A percentile compares a stretch with the other conserved stretches of the same genome.
Conservation (phyloP, 23 tunicate genomes). For the Oikopleura dioica region DNA sequence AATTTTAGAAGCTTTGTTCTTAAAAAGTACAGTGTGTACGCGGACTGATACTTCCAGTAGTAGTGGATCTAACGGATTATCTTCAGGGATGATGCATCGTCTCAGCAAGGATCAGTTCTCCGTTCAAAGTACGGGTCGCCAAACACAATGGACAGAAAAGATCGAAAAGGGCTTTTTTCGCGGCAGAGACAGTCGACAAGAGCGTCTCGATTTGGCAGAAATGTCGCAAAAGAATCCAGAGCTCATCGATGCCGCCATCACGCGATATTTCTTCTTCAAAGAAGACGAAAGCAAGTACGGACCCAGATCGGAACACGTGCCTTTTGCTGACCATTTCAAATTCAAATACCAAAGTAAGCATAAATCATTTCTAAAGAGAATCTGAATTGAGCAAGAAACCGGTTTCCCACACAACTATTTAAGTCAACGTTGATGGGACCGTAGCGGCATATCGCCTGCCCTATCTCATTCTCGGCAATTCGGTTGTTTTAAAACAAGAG, state of each 20-base stretch:
- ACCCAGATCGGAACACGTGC: neutral
- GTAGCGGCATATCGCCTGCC: slow-evolving; percentile 94
- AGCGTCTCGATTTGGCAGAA: slow-evolving; percentile 53
- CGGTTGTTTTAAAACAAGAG: slow-evolving; percentile 68
- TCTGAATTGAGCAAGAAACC: too few relatives aligned
- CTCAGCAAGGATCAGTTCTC: too few relatives aligned
- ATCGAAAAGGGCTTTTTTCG: slow-evolving; percentile 51
- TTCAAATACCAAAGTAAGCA: too few relatives aligned
- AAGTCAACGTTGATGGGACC: slow-evolving; percentile 84
- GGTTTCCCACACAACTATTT: too few relatives aligned
- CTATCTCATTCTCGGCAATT: slow-evolving; percentile 37
- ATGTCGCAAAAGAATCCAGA: slow-evolving; percentile 56
- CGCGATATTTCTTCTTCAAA: slow-evolving; percentile 80
- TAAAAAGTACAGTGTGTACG: too few relatives aligned
- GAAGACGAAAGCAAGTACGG: neutral
- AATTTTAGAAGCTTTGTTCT: too few relatives aligned
- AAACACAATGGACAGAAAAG: neutral
- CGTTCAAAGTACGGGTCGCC: neutral
- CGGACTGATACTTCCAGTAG: too few relatives aligned
- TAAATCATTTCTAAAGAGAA: too few relatives aligned
- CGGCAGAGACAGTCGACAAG: slow-evolving; percentile 93
- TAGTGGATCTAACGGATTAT: too few relatives aligned
- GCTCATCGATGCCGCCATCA: slow-evolving; percentile 45
- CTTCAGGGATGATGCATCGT: too few relatives aligned
- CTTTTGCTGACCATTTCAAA: neutral